Percentiles rank a stretch among this genome's conserved stretches.
Conservation (phyloP, 92 coral and sea anemone genomes). For the Zoanthus sansibaricus region DNA sequence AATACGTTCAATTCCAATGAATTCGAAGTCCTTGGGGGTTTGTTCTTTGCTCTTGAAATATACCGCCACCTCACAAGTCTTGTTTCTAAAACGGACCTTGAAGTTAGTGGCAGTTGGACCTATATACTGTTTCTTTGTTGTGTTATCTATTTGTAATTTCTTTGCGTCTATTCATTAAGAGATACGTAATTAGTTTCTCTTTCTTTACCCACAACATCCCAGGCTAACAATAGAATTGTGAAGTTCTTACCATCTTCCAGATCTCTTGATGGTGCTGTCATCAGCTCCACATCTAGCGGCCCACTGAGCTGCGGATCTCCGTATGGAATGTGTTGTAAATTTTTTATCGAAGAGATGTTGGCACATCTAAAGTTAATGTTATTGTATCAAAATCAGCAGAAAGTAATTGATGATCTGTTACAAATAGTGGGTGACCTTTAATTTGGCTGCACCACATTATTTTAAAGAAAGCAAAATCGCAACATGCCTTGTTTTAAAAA, state of each 20-base stretch:
- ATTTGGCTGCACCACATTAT: slow-evolving; percentile 2
- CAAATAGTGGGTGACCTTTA: slow-evolving; percentile 15
- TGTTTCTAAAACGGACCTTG: no score
- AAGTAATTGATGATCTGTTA: background rate
- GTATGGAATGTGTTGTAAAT: slow-evolving; percentile 21
- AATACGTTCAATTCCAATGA: no score
- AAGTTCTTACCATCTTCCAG: slow-evolving; percentile 27
- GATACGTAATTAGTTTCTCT: no score
- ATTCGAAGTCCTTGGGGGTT: no score
- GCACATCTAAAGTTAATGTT: slow-evolving; percentile 13
- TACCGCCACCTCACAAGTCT: no score
- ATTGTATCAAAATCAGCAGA: background rate
- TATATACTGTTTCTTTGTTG: no score
- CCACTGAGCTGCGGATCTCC: slow-evolving; percentile 34
- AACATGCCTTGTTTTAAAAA: background rate
- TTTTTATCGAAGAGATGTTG: slow-evolving; percentile 3
- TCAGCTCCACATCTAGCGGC: slow-evolving; percentile 25
- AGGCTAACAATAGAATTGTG: slow-evolving; percentile 1
- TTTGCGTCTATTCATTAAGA: no score
- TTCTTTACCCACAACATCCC: no score
- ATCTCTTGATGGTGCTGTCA: slow-evolving; percentile 31
- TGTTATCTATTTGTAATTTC: no score
- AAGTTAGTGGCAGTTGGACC: no score
- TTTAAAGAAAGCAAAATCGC: background rate
- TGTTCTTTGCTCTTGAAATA: no score